Evolutionary conservation across 1,140 invertebrate species (phyloP).

Genomic region (Drosophila prosaltans): DNA sequence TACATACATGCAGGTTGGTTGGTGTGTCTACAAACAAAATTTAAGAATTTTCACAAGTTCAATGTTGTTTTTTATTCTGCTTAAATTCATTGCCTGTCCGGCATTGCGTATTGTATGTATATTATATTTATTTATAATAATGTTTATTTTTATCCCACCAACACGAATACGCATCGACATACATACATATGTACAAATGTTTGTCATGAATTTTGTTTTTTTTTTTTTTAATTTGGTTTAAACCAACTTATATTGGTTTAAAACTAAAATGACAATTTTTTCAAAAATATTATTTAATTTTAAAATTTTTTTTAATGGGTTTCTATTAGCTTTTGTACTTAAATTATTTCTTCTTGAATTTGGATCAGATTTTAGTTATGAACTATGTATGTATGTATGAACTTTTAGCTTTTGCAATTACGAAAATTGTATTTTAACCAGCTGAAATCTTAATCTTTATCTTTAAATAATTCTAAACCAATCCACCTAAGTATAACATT

Average conservation of each 20-base stretch:
- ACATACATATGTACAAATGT: not conserved
- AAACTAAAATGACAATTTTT: not conserved
- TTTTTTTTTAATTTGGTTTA: not conserved
- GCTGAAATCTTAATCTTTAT: too few species aligned
- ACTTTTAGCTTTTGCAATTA: too few species aligned
- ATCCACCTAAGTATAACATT: too few species aligned
- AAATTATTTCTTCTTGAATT: too few species aligned
- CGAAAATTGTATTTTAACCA: too few species aligned
- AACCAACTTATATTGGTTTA: not conserved
- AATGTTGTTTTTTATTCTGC: conserved; percentile 2
- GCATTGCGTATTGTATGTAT: not conserved
- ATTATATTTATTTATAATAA: not conserved
- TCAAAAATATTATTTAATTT: not conserved
- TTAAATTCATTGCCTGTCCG: not conserved
- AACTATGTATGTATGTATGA: too few species aligned
- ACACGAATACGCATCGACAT: not conserved
- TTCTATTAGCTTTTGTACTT: too few species aligned
- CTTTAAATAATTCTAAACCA: too few species aligned
- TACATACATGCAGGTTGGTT: not conserved
- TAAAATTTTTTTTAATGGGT: not conserved
- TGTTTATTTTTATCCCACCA: conserved; percentile 2
- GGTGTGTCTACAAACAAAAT: not conserved
- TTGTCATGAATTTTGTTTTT: not conserved
- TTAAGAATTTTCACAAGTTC: conserved; percentile 2
- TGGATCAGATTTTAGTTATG: too few species aligned